Conservation (phyloP, 2,113 vertebrate species). For the Forbesichthys agassizii region DNA sequence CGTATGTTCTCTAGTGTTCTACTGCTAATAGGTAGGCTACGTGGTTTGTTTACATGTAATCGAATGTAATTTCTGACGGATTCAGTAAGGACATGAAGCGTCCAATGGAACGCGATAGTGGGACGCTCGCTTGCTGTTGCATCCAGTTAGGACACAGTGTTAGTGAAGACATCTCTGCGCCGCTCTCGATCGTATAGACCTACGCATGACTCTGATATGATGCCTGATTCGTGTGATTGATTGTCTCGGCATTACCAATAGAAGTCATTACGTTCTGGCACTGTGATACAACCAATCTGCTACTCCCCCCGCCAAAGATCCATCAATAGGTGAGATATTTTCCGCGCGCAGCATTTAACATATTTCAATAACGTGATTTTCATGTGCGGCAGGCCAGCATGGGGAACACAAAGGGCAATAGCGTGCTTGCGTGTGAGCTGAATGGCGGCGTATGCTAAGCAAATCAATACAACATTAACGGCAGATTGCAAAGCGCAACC, state of each 20-base stretch:
- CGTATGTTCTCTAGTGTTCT: no score
- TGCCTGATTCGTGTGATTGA: constrained; percentile 72
- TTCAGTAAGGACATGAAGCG: no score
- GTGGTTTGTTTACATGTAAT: no score
- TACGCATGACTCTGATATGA: constrained; percentile 65
- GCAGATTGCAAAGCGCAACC: constrained; percentile 74
- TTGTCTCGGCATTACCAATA: constrained; percentile 63
- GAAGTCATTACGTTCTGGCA: constrained; percentile 69
- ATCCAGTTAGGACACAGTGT: no score
- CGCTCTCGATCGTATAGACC: constrained; percentile 52
- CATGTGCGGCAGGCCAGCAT: constrained; percentile 74
- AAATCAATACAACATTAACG: constrained; percentile 81
- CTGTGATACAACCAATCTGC: constrained; percentile 73
- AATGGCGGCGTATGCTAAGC: constrained; percentile 75
- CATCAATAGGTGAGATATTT: constrained; percentile 74
- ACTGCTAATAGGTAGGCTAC: no score
- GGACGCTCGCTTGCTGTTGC: no score
- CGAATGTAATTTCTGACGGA: no score
- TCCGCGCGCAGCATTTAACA: constrained; percentile 71
- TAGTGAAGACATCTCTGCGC: constrained; percentile 20
- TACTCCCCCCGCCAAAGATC: constrained; percentile 55
- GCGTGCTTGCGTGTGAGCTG: constrained; percentile 71
- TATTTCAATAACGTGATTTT: constrained; percentile 79
- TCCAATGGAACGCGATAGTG: no score
- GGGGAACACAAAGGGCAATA: constrained; percentile 74